Conservation (phyloP, 37 sponge, comb jelly and placozoan genomes). For the Oopsacas minuta region DNA sequence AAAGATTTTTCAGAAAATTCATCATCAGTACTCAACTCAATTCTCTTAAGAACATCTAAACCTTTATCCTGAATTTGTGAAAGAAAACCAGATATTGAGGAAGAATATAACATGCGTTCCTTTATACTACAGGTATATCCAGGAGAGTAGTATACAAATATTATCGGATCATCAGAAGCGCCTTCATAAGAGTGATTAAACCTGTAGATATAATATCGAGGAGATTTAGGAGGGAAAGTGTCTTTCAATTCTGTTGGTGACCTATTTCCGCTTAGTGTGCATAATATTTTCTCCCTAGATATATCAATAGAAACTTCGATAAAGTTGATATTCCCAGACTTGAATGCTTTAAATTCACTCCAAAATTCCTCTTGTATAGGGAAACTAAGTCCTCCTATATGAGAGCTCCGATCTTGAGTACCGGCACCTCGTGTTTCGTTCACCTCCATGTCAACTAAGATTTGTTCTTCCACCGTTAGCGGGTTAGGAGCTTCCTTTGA, state of each 20-base stretch:
- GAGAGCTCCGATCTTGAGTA: constrained; percentile 50
- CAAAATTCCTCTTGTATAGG: constrained; percentile 41
- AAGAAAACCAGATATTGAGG: constrained; percentile 26
- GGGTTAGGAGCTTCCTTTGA: constrained; percentile 62
- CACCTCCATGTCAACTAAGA: background rate
- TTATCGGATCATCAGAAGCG: constrained; percentile 23
- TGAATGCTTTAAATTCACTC: constrained; percentile 34
- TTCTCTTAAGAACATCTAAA: background rate
- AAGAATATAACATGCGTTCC: constrained; percentile 85
- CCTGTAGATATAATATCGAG: constrained; percentile 64
- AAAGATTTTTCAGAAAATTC: background rate
- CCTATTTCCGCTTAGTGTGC: constrained; percentile 19
- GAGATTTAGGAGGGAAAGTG: constrained; percentile 27
- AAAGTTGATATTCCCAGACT: constrained; percentile 19
- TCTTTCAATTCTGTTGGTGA: constrained; percentile 19
- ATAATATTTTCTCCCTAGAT: constrained; percentile 35
- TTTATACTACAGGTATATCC: constrained; percentile 65
- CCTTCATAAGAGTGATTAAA: constrained; percentile 64
- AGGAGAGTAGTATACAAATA: constrained; percentile 78
- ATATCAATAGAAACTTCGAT: constrained; percentile 58
- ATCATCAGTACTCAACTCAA: background rate
- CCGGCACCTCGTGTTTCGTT: constrained; percentile 55
- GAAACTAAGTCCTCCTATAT: constrained; percentile 65
- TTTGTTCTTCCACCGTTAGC: constrained; percentile 58
- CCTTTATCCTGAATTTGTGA: background rate